These are phyloP conservation scores for Ptychodera flava DNA, from an alignment of 35 echinoderm and acorn worm species.

Conservation along the genomic window DNA sequence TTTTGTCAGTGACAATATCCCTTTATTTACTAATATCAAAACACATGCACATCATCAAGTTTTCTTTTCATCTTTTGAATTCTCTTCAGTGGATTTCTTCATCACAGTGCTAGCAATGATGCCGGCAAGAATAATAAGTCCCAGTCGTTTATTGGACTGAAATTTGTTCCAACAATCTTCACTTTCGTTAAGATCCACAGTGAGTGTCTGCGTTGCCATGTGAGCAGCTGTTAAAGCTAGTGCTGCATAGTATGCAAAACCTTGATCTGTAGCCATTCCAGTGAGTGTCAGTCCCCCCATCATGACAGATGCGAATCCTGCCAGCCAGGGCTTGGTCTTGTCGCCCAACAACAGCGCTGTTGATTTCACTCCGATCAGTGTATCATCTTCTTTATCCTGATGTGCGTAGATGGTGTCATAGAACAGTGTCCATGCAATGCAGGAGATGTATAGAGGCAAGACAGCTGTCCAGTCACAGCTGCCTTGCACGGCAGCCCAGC, in stretches of 20 bases:
- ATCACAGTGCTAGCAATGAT: slow-evolving; percentile 75
- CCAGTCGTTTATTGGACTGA: slow-evolving; percentile 82
- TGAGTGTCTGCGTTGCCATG: slow-evolving; percentile 61
- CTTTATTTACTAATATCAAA: too few species aligned
- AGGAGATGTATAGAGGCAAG: slow-evolving; percentile 60
- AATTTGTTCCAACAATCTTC: slow-evolving; percentile 99
- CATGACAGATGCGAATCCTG: slow-evolving; percentile 70
- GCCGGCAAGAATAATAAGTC: slow-evolving; percentile 83
- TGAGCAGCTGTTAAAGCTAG: slow-evolving; percentile 59
- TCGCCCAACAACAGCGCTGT: slow-evolving; percentile 89
- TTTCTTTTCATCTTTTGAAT: not conserved
- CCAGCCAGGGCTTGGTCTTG: slow-evolving; percentile 82
- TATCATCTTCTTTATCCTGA: slow-evolving; percentile 97
- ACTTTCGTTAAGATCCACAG: slow-evolving; percentile 76
- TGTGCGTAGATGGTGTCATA: slow-evolving; percentile 98
- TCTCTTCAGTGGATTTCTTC: slow-evolving; percentile 25
- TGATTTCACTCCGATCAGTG: slow-evolving; percentile 70
- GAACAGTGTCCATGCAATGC: slow-evolving; percentile 80
- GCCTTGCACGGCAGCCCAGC: slow-evolving; percentile 74
- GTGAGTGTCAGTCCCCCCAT: slow-evolving; percentile 36
- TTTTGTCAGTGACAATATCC: too few species aligned
- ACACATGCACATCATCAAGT: too few species aligned
- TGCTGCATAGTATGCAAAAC: slow-evolving; percentile 74
- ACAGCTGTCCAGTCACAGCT: slow-evolving; percentile 92
- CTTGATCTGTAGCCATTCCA: slow-evolving; percentile 65